Evolutionary conservation across 2,797 vertebrate species (phyloP).

Genomic region (Anguilla pacifica): DNA sequence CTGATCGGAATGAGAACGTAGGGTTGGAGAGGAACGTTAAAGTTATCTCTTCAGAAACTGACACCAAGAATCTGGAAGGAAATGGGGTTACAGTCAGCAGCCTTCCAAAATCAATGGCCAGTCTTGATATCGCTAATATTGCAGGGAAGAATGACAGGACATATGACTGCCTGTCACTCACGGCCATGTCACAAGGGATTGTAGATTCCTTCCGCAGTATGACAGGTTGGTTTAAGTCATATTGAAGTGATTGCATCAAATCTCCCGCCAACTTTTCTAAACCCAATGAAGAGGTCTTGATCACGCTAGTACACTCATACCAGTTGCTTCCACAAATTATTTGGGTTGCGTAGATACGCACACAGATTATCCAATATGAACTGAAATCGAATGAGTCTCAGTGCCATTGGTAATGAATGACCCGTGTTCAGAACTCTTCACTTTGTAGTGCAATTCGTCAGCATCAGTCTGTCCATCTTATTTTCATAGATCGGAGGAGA

Average conservation of each 20-base stretch:
- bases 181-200: neutral
- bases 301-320: neutral
- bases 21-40: neutral
- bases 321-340: neutral
- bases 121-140: neutral
- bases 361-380: neutral
- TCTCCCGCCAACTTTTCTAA: neutral
- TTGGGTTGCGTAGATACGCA: neutral
- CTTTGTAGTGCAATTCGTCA: neutral
- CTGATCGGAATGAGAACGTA: neutral
- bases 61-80: neutral
- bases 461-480: slow-evolving; percentile 16
- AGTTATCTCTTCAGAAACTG: neutral
- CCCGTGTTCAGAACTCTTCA: neutral
- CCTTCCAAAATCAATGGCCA: neutral
- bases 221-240: neutral
- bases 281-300: neutral
- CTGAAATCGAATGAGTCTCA: neutral
- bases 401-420: neutral
- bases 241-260: neutral
- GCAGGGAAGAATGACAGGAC: neutral
- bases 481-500: slow-evolving; percentile 6
- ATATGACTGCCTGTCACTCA: neutral
- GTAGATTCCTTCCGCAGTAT: neutral
- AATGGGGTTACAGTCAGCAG: neutral